Base-by-base conservation (phyloP, 1,140 invertebrate genomes). In the Lepidurus couesii region DNA sequence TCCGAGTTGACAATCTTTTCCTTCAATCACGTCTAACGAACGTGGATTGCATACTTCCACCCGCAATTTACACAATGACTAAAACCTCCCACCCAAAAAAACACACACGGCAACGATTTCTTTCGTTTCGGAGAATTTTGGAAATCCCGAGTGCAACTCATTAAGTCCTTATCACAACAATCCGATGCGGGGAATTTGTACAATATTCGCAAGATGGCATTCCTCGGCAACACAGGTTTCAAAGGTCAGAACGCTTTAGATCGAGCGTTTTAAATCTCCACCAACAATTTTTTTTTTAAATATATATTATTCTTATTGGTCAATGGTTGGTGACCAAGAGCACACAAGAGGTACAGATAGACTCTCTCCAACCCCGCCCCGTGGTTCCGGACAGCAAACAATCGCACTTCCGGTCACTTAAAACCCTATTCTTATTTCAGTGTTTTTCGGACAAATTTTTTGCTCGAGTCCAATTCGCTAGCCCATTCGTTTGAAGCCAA, bases 11-110 rank as follows among this genome's bases (percentile, higher is more conserved):
- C 53, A 65, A 65, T 65, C 53, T 65, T 65, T 65, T 65, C 53
- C 53, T 65, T 65, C 53, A 65, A 65, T 65, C 53, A 65, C 53
- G 53, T 65, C 53, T 65, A 65, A 10, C 53, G 53, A 65, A 65
- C 53, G 53, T 65, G 53, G 53, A 65, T 65, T 65, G 53, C 53
- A 65, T 65, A 65, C 21, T 65, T 65, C 53, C 53, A 65, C 53
- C 53, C 53, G 53, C 21, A 65, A 13, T 65, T 65, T 65, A 65
- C 53, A 65, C 53, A 65, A 65, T 65, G 53, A 65, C 53, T 65
- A 65, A 65, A 65, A 13, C 53, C 34, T 34, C 34, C 34, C 34
- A 34, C 34, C 34, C 34, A 4, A 34, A 34, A 34, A 34, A 34
- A 3, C 34, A 34, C 34, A 34, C 34, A 34, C 3, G 34, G 34